These are phyloP conservation scores for Phymastichus coffea DNA, from an alignment of 1,140 invertebrate genomes.

Conservation along the genomic window DNA sequence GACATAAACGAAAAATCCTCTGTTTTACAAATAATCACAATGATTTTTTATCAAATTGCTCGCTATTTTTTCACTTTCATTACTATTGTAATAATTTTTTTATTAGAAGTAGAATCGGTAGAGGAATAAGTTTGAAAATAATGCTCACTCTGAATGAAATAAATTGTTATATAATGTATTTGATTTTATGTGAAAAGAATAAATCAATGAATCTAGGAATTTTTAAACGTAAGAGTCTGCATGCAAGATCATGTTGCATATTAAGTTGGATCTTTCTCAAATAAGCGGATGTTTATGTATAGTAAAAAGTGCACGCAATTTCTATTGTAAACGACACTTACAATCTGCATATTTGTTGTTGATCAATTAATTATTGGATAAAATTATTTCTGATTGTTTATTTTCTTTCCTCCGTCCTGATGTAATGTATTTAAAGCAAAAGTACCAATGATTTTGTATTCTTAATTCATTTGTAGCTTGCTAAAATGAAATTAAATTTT, in stretches of 20 bases:
- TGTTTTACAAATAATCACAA: slow-evolving; percentile 17
- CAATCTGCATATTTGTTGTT: slow-evolving; percentile 14
- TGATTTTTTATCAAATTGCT: slow-evolving; percentile 9
- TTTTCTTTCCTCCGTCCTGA: slow-evolving; percentile 19
- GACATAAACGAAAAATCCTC: slow-evolving; percentile 21
- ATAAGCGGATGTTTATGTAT: background rate
- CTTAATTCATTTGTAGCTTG: slow-evolving; percentile 28
- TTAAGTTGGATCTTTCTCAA: slow-evolving; percentile 9
- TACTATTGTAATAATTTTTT: slow-evolving; percentile 22
- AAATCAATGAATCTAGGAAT: slow-evolving; percentile 30
- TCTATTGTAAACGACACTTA: slow-evolving; percentile 22
- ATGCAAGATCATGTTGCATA: slow-evolving; percentile 13
- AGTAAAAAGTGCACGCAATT: slow-evolving; percentile 19
- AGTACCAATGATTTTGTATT: slow-evolving; percentile 21
- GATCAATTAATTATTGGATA: slow-evolving; percentile 17
- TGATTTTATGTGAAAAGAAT: slow-evolving; percentile 30
- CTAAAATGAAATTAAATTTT: slow-evolving; percentile 30
- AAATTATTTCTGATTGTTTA: slow-evolving; percentile 16
- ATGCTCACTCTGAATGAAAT: slow-evolving; percentile 23
- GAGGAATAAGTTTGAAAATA: slow-evolving; percentile 22
- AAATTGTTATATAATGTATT: slow-evolving; percentile 29
- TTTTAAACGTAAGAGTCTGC: slow-evolving; percentile 25
- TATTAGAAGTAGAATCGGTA: slow-evolving; percentile 11
- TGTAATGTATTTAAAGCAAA: slow-evolving; percentile 14
- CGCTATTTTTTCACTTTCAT: slow-evolving; percentile 1